A percentile compares a stretch with the other conserved stretches of the same genome.
phyloP scores from a whole-genome alignment of 2,797 vertebrate species.

The Enteromius thamalakanensis region DNA sequence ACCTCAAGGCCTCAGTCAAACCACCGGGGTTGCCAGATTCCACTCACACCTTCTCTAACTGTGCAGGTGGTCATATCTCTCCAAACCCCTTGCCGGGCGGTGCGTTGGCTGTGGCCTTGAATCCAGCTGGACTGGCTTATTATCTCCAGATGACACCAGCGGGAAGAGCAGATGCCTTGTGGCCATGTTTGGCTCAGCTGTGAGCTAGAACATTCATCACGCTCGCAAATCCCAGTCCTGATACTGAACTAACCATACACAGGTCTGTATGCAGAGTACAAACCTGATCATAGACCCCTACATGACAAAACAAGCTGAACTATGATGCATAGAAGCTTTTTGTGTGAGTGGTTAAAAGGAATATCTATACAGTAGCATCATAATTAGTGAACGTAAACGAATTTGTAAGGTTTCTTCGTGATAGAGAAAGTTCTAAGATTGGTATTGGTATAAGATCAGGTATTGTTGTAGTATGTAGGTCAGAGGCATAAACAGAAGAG shows the following conservation, averaged over 20 bases:
- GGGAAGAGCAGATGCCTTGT: constrained; percentile 78
- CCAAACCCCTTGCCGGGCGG: constrained; percentile 61
- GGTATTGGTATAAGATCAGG: not conserved
- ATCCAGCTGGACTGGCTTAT: constrained; percentile 74
- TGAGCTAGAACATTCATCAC: constrained; percentile 32
- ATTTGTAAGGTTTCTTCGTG: not conserved
- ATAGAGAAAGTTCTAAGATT: not conserved
- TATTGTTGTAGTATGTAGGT: constrained; percentile 21
- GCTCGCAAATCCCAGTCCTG: not conserved
- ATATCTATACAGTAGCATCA: not conserved
- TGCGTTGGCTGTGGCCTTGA: constrained; percentile 66
- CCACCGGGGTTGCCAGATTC: constrained; percentile 12
- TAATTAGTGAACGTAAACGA: not conserved
- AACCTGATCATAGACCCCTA: not conserved
- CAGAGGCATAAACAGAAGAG: constrained; percentile 13
- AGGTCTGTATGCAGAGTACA: not conserved
- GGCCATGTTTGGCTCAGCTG: constrained; percentile 57
- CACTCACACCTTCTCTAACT: constrained; percentile 29
- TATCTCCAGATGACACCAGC: constrained; percentile 80
- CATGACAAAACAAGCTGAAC: not conserved
- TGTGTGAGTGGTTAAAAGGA: not conserved
- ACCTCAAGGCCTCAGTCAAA: not conserved
- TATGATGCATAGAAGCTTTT: not conserved
- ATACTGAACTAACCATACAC: constrained; percentile 7
- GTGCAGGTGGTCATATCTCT: constrained; percentile 64